Base-by-base conservation (phyloP, 2,113 vertebrate genomes). In the Ptilorrhoa leucosticta region DNA sequence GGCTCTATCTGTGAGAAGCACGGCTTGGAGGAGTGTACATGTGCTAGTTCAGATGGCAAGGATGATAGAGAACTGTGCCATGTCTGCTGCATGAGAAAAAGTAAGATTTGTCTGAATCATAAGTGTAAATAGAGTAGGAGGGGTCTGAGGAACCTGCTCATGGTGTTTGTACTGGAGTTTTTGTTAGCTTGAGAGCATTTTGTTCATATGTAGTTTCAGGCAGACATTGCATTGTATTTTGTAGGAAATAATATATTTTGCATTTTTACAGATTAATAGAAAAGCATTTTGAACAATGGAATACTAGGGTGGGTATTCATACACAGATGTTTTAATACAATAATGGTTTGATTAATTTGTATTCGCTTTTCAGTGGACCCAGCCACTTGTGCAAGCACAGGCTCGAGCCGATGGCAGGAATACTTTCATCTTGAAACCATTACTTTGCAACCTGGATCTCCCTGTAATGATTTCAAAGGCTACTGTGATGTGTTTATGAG, bases 401-500 rank as follows among this genome's bases (percentile, higher is more conserved):
- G 98, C 24, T 99, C 99, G 24, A 93, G 87, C 0, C 98, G 69
- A 66, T 99, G 99, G 99, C 82, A 35, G 28, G 42, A 56, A 5
- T 69, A 81, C 28, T 99, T 99, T 53, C 87, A 95, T 42, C 98
- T 85, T 35, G 98, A 95, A 68, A 97, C 98, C 33, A 98, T 97
- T 37, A 99, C 98, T 12, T 98, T 99, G 91, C 99, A 99, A 94
- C 99, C 99, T 4, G 99, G 99, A 68, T 99, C 99, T 20, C 99
- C 99, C 71, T 99, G 99, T 95, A 99, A 99, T 42, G 99, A 99
- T 89, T 99, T 99, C 91, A 99, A 98, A 97, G 99, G 99, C 89
- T 99, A 99, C 97, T 99, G 99, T 64, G 99, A 99, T 82, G 99
- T 99, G 48, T 99, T 99, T 66, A 99, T 98, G 98, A 98, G 98